Evolutionary conservation across 2,797 vertebrate genomes (phyloP).

Genomic region (Heliangelus exortis): DNA sequence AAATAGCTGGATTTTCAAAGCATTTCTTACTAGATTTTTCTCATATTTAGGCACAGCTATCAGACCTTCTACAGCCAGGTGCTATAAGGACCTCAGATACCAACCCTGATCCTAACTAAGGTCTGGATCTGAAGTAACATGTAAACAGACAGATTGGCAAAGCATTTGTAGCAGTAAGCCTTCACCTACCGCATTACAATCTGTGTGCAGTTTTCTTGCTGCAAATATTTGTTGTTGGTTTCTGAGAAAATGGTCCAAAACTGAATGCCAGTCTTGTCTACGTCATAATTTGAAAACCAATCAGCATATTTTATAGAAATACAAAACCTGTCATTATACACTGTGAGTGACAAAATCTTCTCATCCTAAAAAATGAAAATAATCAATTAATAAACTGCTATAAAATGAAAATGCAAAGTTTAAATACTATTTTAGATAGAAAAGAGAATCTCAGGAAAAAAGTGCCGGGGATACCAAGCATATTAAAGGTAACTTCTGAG

Average conservation of each 20-base stretch:
- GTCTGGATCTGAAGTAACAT: background rate
- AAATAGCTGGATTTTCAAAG: background rate
- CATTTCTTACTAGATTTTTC: background rate
- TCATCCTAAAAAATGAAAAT: background rate
- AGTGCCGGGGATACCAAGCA: background rate
- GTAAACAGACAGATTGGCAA: background rate
- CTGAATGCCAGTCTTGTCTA: background rate
- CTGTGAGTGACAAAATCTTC: background rate
- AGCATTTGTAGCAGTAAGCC: fast-evolving
- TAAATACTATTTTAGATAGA: background rate
- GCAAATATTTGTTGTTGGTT: background rate
- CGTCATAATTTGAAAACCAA: background rate
- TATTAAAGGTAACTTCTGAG: background rate
- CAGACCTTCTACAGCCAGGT: fast-evolving
- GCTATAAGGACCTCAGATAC: background rate
- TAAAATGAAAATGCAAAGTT: background rate
- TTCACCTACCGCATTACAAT: background rate
- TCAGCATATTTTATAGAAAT: background rate
- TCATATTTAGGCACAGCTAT: background rate
- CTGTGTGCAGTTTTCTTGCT: background rate
- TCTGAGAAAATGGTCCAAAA: background rate
- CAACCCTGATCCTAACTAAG: background rate
- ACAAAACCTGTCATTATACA: background rate
- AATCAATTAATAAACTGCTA: background rate
- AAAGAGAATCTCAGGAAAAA: background rate